A percentile compares a stretch with the other conserved stretches of the same genome.
Evolutionary conservation across 2,113 vertebrate genomes (phyloP).

Genomic region (Eurypyga helias): DNA sequence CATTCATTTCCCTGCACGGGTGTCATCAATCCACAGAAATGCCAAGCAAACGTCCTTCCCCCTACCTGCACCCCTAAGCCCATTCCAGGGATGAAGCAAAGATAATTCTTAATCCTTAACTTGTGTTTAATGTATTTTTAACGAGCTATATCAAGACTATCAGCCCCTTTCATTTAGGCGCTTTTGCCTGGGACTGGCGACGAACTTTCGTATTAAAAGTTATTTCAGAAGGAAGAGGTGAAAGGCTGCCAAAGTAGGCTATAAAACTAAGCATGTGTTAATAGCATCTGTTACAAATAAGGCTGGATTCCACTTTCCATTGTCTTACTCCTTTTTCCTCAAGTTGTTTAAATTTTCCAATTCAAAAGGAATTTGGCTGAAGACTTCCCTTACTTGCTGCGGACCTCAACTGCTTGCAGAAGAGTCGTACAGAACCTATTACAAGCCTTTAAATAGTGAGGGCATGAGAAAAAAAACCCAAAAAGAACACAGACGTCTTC

Average conservation of each 20-base stretch:
- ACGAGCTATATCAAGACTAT: neutral
- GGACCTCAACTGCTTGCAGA: neutral
- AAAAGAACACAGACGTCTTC: neutral
- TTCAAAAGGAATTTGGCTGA: conserved; percentile 57
- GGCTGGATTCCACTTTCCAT: conserved; percentile 53
- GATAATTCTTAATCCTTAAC: neutral
- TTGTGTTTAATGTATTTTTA: neutral
- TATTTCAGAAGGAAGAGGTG: conserved; percentile 4
- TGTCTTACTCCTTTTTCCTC: conserved; percentile 46
- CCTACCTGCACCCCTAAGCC: neutral
- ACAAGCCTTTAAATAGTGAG: neutral
- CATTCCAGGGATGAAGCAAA: neutral
- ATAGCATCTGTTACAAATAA: conserved; percentile 65
- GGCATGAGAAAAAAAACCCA: neutral
- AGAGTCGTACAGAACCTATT: neutral
- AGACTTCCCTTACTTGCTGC: conserved; percentile 17
- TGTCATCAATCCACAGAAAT: neutral
- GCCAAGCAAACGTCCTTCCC: neutral
- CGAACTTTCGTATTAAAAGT: neutral
- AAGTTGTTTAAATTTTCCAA: conserved; percentile 53
- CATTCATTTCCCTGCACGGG: neutral
- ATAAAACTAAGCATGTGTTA: conserved; percentile 43
- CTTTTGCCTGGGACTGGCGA: neutral
- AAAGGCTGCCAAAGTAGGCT: conserved; percentile 28
- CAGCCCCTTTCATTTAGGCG: neutral